phyloP scores from a whole-genome alignment of 2,888 invertebrate genomes.

The Serrognathus titanus region DNA sequence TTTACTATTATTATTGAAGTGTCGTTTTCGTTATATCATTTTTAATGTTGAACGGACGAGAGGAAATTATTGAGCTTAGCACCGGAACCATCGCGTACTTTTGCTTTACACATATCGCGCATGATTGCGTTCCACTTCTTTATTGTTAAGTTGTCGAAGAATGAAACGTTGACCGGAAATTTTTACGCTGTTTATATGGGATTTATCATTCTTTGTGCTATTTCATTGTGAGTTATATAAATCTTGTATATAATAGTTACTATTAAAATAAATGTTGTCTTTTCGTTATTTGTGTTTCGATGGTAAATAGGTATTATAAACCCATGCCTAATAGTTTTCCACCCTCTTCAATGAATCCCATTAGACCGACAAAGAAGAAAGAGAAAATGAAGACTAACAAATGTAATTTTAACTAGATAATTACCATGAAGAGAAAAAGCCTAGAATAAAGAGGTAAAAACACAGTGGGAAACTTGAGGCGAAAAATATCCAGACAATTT shows the following conservation, averaged over 20 bases:
- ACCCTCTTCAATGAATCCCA: too few relatives aligned
- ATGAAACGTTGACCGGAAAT: background rate
- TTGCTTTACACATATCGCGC: constrained; percentile 18
- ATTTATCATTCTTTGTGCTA: constrained; percentile 3
- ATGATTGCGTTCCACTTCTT: background rate
- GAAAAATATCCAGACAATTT: too few relatives aligned
- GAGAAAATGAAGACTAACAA: too few relatives aligned
- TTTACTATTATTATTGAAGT: constrained; percentile 4
- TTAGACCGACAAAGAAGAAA: too few relatives aligned
- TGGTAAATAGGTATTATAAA: too few relatives aligned
- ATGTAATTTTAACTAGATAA: too few relatives aligned
- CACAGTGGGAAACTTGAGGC: too few relatives aligned
- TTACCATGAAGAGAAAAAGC: too few relatives aligned
- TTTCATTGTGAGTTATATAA: constrained; percentile 19
- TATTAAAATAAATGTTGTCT: constrained; percentile 41
- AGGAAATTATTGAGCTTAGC: background rate
- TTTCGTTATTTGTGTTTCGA: constrained; percentile 23
- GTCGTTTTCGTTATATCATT: background rate
- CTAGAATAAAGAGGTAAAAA: too few relatives aligned
- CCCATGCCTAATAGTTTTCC: too few relatives aligned
- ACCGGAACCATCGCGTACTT: background rate
- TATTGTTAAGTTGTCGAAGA: constrained; percentile 3
- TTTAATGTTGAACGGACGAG: too few relatives aligned
- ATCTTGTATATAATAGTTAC: constrained; percentile 40
- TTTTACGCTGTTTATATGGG: constrained; percentile 22